Base-by-base conservation (phyloP, 1,140 invertebrate genomes). In the Eufriesea mexicana region DNA sequence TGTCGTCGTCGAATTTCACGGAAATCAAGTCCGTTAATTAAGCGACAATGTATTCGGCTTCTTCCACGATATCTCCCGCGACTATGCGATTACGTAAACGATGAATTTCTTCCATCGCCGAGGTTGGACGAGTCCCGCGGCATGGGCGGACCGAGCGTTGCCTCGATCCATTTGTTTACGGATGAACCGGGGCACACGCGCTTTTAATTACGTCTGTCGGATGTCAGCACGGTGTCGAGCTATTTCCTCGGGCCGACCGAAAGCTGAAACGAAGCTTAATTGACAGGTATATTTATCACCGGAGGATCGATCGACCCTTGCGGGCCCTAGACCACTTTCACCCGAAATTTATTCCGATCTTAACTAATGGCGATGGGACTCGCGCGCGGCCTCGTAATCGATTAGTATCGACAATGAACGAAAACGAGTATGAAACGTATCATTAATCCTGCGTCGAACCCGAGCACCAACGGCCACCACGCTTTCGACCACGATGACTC, bases 371-470 rank as follows among this genome's bases (percentile, higher is more conserved):
- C 77, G 73, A 75, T 84, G 78, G 72, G 28, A 79, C 74, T 57
- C 85, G 73, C 76, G 84, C 85, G 61, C 74, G 62, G 64, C 45
- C 54, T 79, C 62, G 79, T 89, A 87, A 90, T 89, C 81, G 88
- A 89, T 90, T 88, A 87, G 87, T 86, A 88, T 84, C 78, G 83
- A 84, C 83, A 84, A 84, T 84, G n/a, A 84, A 79, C 78, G 78
- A 81, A 84, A 84, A 84, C 57, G 70, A 84, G 71, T 66, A 84
- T 72, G 83, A 80, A 84, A 84, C 83, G 68, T 82, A 87, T 89
- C 86, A 86, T 89, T 79, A 83, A 84, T 85, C 79, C 49, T 83
- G 55, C 55, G 49, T 23, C 70, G 47, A 42, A 54, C 18, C 8
- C 79, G 61, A 20, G 72, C 61, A 51, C 72, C 67, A 59, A 25